Evolutionary conservation across 2,113 vertebrate genomes (phyloP), one percentile per base, ranked within the genome.

Genomic region (Perca schrenkii): DNA sequence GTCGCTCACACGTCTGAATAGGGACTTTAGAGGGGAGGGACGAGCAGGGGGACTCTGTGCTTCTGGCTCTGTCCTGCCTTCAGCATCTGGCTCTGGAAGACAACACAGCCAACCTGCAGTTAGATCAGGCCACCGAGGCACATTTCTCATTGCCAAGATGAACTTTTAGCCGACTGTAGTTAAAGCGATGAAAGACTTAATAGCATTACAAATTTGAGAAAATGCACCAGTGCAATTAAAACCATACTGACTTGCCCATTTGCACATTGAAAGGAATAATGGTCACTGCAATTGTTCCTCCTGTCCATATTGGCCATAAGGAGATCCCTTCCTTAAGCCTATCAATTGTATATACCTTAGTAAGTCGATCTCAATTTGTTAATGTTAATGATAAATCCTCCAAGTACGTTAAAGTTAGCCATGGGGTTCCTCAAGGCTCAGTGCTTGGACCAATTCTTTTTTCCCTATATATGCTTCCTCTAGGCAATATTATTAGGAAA

Each of bases 1-100:
- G 56, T 82, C 58, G 60, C 81, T 87, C 70, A 88, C 36, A 3
- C 70, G 67, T 34, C 75, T 76, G n/a, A 78, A 66, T 17, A 86
- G 25, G 53, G 62, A 73, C n/a, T 80, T 75, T 50, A 64, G 11
- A 25, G 54, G 52, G 58, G 56, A 25, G 43, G 64, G 83, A 1
- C 13, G 13, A 21, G 72, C 40, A 28, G 25, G 8, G 31, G 76
- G 16, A 47, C 43, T 47, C 73, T 77, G 61, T 62, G 69, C 81
- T 82, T 68, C 56, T 40, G 57, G n/a, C 36, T 79, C 54, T 82
- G 68, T 65, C 64, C 74, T 74, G 71, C 53, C 11, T 64, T 83
- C 75, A 64, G 28, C 58, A 36, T 56, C 72, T 50, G 84, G 43
- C 68, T 57, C 81, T 86, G 74, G 63, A 86, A 84, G 56, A 79